These are phyloP conservation scores for Agrochola macilenta DNA, from an alignment of 2,888 invertebrate genomes.

Conservation along the genomic window DNA sequence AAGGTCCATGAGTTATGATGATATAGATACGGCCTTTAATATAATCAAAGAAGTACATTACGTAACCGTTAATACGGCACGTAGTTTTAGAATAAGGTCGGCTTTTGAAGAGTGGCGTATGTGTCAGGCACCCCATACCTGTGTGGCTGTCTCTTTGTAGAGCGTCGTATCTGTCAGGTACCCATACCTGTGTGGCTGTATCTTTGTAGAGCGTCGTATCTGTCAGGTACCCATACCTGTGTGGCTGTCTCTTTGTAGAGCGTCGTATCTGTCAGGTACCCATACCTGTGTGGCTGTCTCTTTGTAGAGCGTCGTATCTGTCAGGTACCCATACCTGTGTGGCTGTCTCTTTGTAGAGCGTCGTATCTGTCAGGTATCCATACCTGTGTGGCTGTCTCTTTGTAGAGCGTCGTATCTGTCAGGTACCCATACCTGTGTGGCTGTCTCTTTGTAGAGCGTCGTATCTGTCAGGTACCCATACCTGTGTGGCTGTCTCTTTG, in stretches of 20 bases:
- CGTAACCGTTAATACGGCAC: background rate
- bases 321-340: background rate
- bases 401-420: background rate
- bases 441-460: background rate
- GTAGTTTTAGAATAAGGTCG: no score
- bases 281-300: no score
- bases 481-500: background rate
- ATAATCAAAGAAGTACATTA: background rate
- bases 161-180: no score
- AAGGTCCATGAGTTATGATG: slow-evolving; percentile 1
- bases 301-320: background rate
- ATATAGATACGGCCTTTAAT: background rate
- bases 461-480: no score
- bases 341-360: background rate
- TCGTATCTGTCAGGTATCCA: no score
- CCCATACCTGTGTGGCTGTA: no score
- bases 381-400: background rate
- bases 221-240: background rate
- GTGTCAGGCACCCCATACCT: background rate
- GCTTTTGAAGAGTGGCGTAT: background rate
- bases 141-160: background rate
- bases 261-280: no score
- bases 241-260: background rate
- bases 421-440: background rate
- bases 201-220: background rate